Evolutionary conservation across 2,113 vertebrate species (phyloP), one percentile per base, ranked within the genome.

Genomic region (Tursiops truncatus): DNA sequence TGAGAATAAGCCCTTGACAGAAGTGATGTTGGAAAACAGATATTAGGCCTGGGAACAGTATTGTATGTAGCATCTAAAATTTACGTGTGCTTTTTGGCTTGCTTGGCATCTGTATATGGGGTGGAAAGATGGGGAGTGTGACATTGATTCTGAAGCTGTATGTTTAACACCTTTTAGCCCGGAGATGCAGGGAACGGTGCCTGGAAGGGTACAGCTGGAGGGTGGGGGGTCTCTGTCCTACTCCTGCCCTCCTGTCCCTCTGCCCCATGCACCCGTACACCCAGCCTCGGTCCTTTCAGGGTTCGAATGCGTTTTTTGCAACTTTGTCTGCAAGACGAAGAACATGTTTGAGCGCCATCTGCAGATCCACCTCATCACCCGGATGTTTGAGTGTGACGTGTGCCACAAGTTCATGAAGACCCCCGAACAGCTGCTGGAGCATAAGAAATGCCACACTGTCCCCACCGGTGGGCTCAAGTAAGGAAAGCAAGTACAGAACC

Each of bases 361-460:
- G 97, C 99, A 99, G 99, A 99, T 99, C 98, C 99, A 99, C 99
- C 99, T 99, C 98, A 99, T 99, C 99, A 99, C 99, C 60, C 99
- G 99, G 98, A 99, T 99, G 99, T 99, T 99, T 23, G 99, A 99
- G 99, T 99, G 99, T 89, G 99, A 99, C 50, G 99, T 99, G 98
- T 99, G 99, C 99, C 99, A 99, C 99, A 99, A 99, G 99, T 99
- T 99, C 99, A 99, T 99, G 99, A 99, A 99, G 99, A 99, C 99
- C 85, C 99, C 99, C 8, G 99, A 99, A 97, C 99, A 99, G 98
- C 99, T 99, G 97, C 98, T 99, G 99, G 99, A 99, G 99, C 99
- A 99, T 99, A 99, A 99, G 99, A 99, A 99, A 99, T 99, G 99
- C 98, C 99, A 99, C 99, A 99, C 99, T 98, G 99, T 99, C 99